Evolutionary conservation across 92 coral and sea anemone genomes (phyloP), one percentile per base, ranked within the genome.

Genomic region (Pocillopora grandis): DNA sequence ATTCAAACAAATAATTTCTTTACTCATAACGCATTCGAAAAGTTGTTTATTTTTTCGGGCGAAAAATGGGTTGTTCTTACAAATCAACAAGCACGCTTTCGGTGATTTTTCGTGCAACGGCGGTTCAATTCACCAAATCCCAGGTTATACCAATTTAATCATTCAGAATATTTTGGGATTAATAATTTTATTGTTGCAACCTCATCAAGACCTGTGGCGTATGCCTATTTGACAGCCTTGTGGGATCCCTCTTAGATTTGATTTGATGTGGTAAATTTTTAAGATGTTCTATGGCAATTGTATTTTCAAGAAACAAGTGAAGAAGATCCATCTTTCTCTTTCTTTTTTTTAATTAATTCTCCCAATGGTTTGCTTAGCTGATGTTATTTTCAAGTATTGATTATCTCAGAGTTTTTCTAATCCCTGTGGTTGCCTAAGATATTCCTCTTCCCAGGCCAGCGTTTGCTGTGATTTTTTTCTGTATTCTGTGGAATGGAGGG

Each of bases 1-100:
- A 81, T 81, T 60, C 77, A 61, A 9, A 55, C 70, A 9, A 58
- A n/a, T 71, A 58, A 81, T 81, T 71, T 81, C 72, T 78, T 59
- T 6, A 18, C 0, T 14, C 16, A 59, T 9, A 14, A 49, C 23
- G 2, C 37, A 12, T 16, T 78, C 27, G 80, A 10, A 76, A 33
- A n/a, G 20, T 63, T 59, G 19, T 56, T 62, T 49, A 20, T 23
- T 11, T n/a, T n/a, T 1, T 23, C 12, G 63, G 27, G 37, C 57
- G 48, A 37, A 18, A 62, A 63, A 35, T 36, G n/a, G 13, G 15
- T n/a, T 11, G 42, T 61, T 9, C 52, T 3, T 42, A 42, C 52
- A 7, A 42, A 42, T 42, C 52, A 42, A 42, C n/a, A 23, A 65
- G 20, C 6, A 42, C 19, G 64, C 27, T 42, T 56, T 21, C 7